Base-by-base conservation (phyloP, 2,113 vertebrate species). In the Ia io region DNA sequence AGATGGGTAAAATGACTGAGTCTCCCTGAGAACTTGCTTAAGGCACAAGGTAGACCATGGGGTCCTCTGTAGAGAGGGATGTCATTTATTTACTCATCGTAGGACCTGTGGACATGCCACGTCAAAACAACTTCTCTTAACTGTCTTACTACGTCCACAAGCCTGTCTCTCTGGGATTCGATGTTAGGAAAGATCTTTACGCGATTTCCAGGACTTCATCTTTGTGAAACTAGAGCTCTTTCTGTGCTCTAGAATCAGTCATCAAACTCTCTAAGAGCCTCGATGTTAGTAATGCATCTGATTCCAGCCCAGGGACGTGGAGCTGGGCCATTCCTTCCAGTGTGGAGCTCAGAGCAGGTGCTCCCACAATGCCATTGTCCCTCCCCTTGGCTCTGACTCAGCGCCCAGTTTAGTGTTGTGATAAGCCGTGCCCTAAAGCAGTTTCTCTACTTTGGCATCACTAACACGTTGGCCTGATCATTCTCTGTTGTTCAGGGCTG, bases 161-260 rank as follows among this genome's bases (percentile, higher is more conserved):
- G 44, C 53, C 56, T 77, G 13, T 5, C 0, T 95, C 53, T 93
- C 96, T 76, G 82, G 9, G 30, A 10, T 44, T 79, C 56, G 37
- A 37, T 40, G 42, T 32, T 78, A 51, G 94, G 61, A 92, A 94
- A 91, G 8, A 0, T 18, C 0, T 95, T 97, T 76, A 16, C 71
- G 89, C 76, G 42, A 69, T 65, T 96, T 97, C 70, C 56, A 71
- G 80, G 88, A 92, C 76, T 93, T 88, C 4, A 71, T 73, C 90
- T 91, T 44, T 73, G 77, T 84, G 73, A 95, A 96, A 85, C 47
- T 5, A 61, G 80, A 96, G 71, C 79, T 84, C 44, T 32, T 88
- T 90, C 84, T 95, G 94, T 96, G 95, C 93, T 93, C 73, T 79
- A 53, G 90, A 93, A 63, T 37, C 93, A 92, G 92, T 94, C 79